These are phyloP conservation scores for Lycaon pictus DNA, from an alignment of 2,113 vertebrate species.

Conservation along the genomic window DNA sequence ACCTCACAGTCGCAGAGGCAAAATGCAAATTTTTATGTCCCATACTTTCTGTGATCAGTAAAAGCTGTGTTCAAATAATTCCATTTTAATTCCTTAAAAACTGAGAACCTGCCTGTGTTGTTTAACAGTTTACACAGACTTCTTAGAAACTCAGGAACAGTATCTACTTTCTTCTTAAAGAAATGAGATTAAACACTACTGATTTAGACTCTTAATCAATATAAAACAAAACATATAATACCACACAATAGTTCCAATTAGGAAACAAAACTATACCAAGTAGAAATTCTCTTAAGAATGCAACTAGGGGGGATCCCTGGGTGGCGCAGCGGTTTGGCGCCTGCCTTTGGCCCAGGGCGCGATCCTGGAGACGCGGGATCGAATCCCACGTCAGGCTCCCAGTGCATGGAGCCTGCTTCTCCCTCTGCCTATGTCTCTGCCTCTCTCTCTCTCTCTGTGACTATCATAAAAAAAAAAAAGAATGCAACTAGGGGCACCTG, in stretches of 20 bases:
- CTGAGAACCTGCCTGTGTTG: not conserved
- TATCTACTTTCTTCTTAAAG: conserved; percentile 53
- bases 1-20: conserved; percentile 70
- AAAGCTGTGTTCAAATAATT: conserved; percentile 64
- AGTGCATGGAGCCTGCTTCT: too few species aligned
- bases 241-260: conserved; percentile 23
- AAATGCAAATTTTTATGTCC: conserved; percentile 72
- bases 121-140: not conserved
- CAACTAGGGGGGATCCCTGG: not conserved
- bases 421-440: too few species aligned
- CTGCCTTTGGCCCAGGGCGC: too few species aligned
- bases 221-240: conserved; percentile 53
- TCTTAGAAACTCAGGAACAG: conserved; percentile 43
- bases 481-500: not conserved
- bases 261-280: conserved; percentile 41
- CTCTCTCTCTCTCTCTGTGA: too few species aligned
- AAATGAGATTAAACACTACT: conserved; percentile 51
- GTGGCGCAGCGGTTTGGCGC: too few species aligned
- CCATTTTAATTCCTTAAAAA: conserved; percentile 64
- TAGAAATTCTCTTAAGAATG: conserved; percentile 43
- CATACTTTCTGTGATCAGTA: conserved; percentile 54
- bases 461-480: not conserved
- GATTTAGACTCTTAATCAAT: conserved; percentile 56
- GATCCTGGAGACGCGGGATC: too few species aligned
- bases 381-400: too few species aligned